phyloP scores from a whole-genome alignment of 2,797 vertebrate species.

The Pempheris klunzingeri region DNA sequence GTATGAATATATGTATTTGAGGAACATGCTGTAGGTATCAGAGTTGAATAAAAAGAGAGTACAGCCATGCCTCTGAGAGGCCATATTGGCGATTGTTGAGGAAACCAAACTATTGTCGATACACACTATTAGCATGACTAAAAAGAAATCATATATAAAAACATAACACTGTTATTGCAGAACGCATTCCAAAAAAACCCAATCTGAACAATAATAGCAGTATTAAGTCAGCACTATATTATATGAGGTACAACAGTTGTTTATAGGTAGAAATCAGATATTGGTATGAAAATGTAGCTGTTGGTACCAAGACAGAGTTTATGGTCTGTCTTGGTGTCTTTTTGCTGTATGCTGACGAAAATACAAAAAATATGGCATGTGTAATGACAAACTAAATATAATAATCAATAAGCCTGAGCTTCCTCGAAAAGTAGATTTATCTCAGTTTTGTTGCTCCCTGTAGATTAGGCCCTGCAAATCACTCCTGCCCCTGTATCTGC shows the following conservation, averaged over 20 bases:
- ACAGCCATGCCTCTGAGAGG: neutral
- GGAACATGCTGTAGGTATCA: constrained; percentile 2
- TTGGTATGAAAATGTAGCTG: neutral
- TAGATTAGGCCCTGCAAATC: neutral
- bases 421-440: neutral
- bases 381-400: neutral
- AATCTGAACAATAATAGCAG: too few species aligned
- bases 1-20: constrained; percentile 11
- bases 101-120: neutral
- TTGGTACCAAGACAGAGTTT: neutral
- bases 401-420: neutral
- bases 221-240: neutral
- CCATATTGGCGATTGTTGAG: neutral
- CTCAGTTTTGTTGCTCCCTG: neutral
- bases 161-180: too few species aligned
- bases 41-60: neutral
- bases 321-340: neutral
- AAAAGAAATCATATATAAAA: too few species aligned
- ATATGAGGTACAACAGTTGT: neutral
- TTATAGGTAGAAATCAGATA: neutral
- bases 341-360: too few species aligned
- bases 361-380: neutral
- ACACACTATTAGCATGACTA: too few species aligned
- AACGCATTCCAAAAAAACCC: neutral
- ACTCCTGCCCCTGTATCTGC: neutral